A percentile compares a stretch with the other conserved stretches of the same genome.
These are phyloP conservation scores for Lydus trimaculatus DNA, from an alignment of 2,888 invertebrate species.

Conservation along the genomic window DNA sequence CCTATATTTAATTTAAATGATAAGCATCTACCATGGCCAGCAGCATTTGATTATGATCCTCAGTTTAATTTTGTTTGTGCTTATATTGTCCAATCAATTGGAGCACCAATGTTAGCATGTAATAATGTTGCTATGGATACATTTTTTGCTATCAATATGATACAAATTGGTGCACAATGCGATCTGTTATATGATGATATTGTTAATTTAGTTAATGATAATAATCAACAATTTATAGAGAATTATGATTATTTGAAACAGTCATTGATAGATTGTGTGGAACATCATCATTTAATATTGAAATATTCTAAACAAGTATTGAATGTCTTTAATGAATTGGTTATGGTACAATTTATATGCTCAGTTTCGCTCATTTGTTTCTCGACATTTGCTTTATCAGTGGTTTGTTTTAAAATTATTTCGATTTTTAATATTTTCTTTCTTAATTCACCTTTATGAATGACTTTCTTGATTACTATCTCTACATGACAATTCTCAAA, in stretches of 20 bases:
- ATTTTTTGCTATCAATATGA: slow-evolving; percentile 21
- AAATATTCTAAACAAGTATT: not conserved
- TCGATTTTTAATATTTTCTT: no score
- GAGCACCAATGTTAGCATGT: slow-evolving; percentile 13
- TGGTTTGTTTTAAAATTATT: no score
- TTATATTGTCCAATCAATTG: slow-evolving; percentile 12
- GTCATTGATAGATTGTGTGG: not conserved
- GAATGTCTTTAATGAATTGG: not conserved
- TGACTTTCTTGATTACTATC: no score
- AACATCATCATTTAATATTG: not conserved
- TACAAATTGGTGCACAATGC: not conserved
- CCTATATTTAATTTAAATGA: not conserved
- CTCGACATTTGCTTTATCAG: not conserved
- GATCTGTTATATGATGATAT: slow-evolving; percentile 19
- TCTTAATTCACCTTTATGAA: no score
- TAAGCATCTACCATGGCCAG: slow-evolving; percentile 5
- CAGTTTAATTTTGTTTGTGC: slow-evolving; percentile 6
- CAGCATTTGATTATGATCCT: not conserved
- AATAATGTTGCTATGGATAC: slow-evolving; percentile 19
- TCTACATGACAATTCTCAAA: no score
- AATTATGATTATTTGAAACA: slow-evolving; percentile 10
- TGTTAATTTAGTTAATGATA: slow-evolving; percentile 5
- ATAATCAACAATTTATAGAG: not conserved
- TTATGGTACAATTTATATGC: not conserved
- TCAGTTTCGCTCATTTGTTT: not conserved